Percentiles rank a stretch among this genome's conserved stretches.
phyloP scores from a whole-genome alignment of 2,888 invertebrate genomes.

The Alcis repandata region DNA sequence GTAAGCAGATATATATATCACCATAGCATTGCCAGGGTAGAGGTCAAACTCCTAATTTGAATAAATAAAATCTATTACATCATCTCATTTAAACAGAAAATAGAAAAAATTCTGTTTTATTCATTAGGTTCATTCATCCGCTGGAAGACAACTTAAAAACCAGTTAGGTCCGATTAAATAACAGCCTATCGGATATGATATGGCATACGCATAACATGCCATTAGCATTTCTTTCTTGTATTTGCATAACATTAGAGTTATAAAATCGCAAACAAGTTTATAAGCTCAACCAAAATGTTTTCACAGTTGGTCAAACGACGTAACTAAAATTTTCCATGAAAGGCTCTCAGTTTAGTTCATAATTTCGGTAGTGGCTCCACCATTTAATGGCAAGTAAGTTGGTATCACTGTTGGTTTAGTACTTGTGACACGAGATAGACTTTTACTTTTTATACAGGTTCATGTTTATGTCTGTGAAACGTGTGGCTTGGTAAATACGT shows the following conservation, averaged over 20 bases:
- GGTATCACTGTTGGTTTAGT: slow-evolving; percentile 1
- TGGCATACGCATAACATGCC: slow-evolving; percentile 10
- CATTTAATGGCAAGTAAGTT: background rate
- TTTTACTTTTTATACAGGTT: slow-evolving; percentile 26
- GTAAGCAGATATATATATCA: no score
- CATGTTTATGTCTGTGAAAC: background rate
- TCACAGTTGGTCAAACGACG: background rate
- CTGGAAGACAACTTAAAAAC: slow-evolving; percentile 7
- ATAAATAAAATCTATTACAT: slow-evolving; percentile 3
- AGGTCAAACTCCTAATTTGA: slow-evolving; percentile 10
- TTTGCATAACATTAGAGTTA: slow-evolving; percentile 27
- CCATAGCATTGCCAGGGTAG: slow-evolving; percentile 8
- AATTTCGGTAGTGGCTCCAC: background rate
- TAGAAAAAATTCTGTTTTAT: background rate
- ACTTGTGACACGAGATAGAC: slow-evolving; percentile 9
- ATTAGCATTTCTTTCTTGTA: slow-evolving; percentile 28
- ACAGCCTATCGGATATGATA: slow-evolving; percentile 20
- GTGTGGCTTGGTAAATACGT: background rate
- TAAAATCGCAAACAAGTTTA: slow-evolving; percentile 20
- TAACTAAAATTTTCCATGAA: background rate
- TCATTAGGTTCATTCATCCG: slow-evolving; percentile 14
- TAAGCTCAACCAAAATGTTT: background rate
- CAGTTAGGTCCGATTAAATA: slow-evolving; percentile 12
- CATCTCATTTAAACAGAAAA: background rate
- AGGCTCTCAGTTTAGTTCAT: background rate